These are phyloP conservation scores for Seriola aureovittata DNA, from an alignment of 2,113 vertebrate species.

Conservation along the genomic window DNA sequence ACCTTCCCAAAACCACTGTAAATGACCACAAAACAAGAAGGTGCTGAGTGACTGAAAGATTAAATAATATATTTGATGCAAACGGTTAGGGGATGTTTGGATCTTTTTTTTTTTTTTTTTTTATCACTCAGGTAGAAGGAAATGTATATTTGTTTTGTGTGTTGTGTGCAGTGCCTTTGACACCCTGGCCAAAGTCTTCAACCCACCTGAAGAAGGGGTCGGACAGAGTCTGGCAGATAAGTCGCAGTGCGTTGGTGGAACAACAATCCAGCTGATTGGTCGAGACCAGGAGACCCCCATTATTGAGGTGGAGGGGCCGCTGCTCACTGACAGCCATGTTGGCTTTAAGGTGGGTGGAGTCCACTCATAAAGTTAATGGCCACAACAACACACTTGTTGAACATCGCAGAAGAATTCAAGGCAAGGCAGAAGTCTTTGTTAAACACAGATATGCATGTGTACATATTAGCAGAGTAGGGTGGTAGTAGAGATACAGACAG, in stretches of 20 bases:
- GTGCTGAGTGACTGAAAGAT: neutral
- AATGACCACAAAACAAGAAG: neutral
- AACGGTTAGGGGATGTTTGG: neutral
- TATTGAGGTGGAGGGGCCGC: conserved; percentile 97
- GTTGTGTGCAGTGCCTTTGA: conserved; percentile 92
- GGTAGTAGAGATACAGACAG: too few relatives aligned
- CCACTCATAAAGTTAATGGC: neutral
- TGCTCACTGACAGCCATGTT: conserved; percentile 97
- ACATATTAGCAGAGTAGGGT: too few relatives aligned
- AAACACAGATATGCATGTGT: too few relatives aligned
- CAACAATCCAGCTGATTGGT: conserved; percentile 95
- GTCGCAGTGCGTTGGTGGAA: conserved; percentile 87
- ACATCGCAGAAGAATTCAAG: too few relatives aligned
- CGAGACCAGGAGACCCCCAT: conserved; percentile 97
- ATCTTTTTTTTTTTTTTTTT: too few relatives aligned
- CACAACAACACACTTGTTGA: neutral
- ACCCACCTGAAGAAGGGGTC: conserved; percentile 86
- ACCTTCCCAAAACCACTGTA: too few relatives aligned
- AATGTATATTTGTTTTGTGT: neutral
- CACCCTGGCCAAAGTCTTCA: conserved; percentile 98
- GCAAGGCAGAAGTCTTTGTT: too few relatives aligned
- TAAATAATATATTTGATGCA: neutral
- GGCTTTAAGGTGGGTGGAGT: conserved; percentile 90
- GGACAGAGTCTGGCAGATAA: conserved; percentile 87
- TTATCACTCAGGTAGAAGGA: neutral